These are phyloP conservation scores for Dicrostonyx torquatus DNA, from an alignment of 2,797 vertebrate genomes.

Conservation along the genomic window DNA sequence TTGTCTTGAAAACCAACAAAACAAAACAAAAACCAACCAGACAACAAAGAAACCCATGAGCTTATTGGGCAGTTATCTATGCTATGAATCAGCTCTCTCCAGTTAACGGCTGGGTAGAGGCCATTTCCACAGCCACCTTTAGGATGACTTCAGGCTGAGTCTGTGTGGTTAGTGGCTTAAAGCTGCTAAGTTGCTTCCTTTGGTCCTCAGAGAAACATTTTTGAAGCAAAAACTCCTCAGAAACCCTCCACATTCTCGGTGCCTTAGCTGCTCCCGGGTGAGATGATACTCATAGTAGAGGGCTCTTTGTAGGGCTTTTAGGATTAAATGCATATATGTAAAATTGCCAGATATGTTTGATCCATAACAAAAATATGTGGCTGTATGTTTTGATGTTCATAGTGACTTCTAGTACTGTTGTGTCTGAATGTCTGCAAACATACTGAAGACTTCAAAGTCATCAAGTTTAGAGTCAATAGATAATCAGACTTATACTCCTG, in stretches of 20 bases:
- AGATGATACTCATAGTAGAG: background rate
- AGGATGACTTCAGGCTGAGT: background rate
- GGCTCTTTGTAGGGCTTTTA: background rate
- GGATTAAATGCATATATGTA: background rate
- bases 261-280: background rate
- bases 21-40: background rate
- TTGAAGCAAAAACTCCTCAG: background rate
- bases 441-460: background rate
- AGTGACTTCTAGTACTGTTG: background rate
- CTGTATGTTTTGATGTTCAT: background rate
- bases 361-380: background rate
- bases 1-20: background rate
- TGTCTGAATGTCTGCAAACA: background rate
- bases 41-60: background rate
- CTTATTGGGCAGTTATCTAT: background rate
- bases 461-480: background rate
- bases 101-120: background rate
- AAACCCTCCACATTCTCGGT: background rate
- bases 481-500: background rate
- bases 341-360: constrained; percentile 22
- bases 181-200: background rate
- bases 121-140: background rate
- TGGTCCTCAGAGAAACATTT: background rate
- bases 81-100: background rate
- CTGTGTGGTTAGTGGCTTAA: background rate